Evolutionary conservation across 2,888 invertebrate genomes (phyloP).

Genomic region (Drosophila helvetica): DNA sequence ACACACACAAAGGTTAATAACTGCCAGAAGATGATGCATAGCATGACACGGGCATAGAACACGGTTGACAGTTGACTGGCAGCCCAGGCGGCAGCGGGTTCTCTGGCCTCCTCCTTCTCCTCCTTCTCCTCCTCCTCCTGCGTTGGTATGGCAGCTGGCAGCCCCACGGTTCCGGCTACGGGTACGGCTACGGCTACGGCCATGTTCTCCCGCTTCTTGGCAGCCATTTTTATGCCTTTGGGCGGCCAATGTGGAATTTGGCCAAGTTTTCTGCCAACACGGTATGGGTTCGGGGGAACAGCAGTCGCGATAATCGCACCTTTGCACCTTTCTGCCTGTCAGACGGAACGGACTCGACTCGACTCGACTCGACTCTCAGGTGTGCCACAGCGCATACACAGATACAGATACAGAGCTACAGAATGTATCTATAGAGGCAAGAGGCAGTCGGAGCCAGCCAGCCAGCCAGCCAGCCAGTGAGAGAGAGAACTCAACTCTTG

Average conservation of each 20-base stretch:
- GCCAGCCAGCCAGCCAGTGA: constrained; percentile 48
- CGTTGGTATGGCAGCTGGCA: constrained; percentile 71
- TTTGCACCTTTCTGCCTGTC: constrained; percentile 73
- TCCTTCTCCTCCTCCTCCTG: background rate
- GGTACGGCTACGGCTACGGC: constrained; percentile 37
- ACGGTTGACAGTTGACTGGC: constrained; percentile 77
- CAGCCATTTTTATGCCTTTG: constrained; percentile 76
- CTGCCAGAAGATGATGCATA: constrained; percentile 79
- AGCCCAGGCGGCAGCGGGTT: constrained; percentile 40
- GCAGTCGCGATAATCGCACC: constrained; percentile 74
- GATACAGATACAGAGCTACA: constrained; percentile 26
- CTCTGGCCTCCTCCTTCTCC: constrained; percentile 4
- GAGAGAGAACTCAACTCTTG: constrained; percentile 66
- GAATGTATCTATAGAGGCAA: constrained; percentile 42
- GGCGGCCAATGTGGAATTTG: constrained; percentile 68
- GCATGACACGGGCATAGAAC: constrained; percentile 68
- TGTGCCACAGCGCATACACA: constrained; percentile 55
- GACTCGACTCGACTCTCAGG: constrained; percentile 46
- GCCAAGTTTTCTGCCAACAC: constrained; percentile 57
- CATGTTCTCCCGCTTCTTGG: constrained; percentile 63
- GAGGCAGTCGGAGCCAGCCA: constrained; percentile 48
- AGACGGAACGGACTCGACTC: constrained; percentile 50
- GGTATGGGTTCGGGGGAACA: background rate
- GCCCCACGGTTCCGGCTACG: constrained; percentile 11
- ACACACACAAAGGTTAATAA: constrained; percentile 71